Evolutionary conservation across 2,888 invertebrate genomes (phyloP).

Genomic region (Nineta flava): DNA sequence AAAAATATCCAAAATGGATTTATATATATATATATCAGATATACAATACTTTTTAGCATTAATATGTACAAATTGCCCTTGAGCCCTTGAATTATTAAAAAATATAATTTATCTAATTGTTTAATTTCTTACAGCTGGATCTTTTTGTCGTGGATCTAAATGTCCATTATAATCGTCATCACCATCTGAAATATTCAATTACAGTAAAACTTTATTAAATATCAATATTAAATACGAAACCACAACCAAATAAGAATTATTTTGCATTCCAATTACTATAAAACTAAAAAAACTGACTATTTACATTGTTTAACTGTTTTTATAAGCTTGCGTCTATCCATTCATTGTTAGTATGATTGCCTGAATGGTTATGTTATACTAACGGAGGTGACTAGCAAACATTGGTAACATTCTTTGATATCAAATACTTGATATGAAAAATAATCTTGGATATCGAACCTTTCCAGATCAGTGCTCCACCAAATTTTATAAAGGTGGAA

Average conservation of each 20-base stretch:
- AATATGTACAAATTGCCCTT: neutral
- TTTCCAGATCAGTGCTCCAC: too few species aligned
- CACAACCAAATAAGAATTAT: neutral
- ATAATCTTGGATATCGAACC: too few species aligned
- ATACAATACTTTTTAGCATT: neutral
- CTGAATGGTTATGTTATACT: too few species aligned
- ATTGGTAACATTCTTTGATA: too few species aligned
- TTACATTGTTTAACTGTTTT: too few species aligned
- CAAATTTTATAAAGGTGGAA: too few species aligned
- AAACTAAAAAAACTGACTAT: too few species aligned
- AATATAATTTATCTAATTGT: neutral
- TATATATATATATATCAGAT: neutral
- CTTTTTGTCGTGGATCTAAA: constrained; percentile 27
- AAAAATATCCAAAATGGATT: neutral
- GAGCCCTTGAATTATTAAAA: neutral
- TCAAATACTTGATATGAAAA: too few species aligned
- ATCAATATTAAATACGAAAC: neutral
- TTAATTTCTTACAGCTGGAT: constrained; percentile 31
- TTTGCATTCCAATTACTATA: neutral
- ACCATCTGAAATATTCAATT: constrained; percentile 26
- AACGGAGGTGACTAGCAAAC: too few species aligned
- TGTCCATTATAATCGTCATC: constrained; percentile 31
- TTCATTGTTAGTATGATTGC: too few species aligned
- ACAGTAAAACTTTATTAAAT: neutral
- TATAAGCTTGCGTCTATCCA: too few species aligned